Conservation (phyloP, 2,797 vertebrate genomes). For the Onychomys arenicola region DNA sequence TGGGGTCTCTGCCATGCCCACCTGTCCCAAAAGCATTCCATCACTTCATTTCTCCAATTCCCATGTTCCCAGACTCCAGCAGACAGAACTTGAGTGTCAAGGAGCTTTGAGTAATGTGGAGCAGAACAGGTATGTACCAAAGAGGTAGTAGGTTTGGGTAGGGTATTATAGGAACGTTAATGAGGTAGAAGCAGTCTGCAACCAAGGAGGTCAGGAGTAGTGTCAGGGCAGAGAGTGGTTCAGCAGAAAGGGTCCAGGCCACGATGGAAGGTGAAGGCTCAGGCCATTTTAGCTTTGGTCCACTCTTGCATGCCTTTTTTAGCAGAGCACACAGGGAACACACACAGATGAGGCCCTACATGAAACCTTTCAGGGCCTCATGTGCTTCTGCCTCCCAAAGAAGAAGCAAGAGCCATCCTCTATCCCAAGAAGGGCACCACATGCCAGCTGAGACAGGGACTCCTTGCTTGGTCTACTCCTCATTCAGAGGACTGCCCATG, state of each 20-base stretch:
- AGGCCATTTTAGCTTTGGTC: neutral
- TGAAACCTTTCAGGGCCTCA: neutral
- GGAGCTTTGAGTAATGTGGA: neutral
- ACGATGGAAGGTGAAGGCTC: neutral
- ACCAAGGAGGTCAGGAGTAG: neutral
- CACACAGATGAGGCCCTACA: fast-evolving
- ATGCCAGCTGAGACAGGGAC: fast-evolving
- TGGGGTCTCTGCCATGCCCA: fast-evolving
- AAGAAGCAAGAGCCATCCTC: neutral
- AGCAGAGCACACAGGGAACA: fast-evolving
- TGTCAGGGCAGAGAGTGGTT: neutral
- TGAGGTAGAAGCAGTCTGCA: neutral
- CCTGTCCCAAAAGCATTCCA: neutral
- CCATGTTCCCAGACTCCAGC: neutral
- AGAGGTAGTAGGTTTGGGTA: neutral
- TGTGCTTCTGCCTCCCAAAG: neutral
- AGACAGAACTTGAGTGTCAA: neutral
- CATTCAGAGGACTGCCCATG: neutral
- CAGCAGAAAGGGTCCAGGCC: neutral
- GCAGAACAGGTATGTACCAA: neutral
- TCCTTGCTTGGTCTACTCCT: fast-evolving
- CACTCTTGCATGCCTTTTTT: neutral
- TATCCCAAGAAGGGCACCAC: neutral
- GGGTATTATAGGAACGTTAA: neutral
- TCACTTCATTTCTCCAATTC: too few species aligned